Evolutionary conservation across 2,888 invertebrate genomes (phyloP).

Genomic region (Serripes groenlandicus): DNA sequence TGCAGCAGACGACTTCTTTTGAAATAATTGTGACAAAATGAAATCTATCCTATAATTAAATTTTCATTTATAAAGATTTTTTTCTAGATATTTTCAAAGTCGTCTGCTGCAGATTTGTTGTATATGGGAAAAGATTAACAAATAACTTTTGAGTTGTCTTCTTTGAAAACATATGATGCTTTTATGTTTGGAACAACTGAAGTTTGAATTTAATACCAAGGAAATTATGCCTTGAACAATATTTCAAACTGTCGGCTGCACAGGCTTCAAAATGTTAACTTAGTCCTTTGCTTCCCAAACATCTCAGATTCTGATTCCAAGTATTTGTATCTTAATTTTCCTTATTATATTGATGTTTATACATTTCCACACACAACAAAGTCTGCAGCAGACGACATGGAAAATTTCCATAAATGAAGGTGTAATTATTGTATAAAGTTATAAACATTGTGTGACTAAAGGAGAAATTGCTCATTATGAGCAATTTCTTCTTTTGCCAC

Average conservation of each 20-base stretch:
- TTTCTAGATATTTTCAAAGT: background rate
- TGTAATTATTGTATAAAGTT: background rate
- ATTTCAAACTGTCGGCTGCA: background rate
- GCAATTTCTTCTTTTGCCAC: background rate
- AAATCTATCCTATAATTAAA: background rate
- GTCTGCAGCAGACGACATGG: background rate
- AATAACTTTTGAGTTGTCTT: too few species aligned
- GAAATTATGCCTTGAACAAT: too few species aligned
- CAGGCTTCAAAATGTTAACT: background rate
- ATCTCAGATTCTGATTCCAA: too few species aligned
- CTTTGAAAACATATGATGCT: too few species aligned
- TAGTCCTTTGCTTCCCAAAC: background rate
- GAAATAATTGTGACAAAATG: background rate
- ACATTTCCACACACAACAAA: too few species aligned
- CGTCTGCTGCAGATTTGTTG: too few species aligned
- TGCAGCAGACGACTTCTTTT: background rate
- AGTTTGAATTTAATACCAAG: too few species aligned
- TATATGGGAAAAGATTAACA: too few species aligned
- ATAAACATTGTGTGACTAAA: background rate
- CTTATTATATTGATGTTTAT: too few species aligned
- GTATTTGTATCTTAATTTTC: too few species aligned
- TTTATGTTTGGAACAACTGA: too few species aligned
- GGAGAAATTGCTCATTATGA: background rate
- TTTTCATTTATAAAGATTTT: background rate
- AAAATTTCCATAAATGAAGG: background rate